Base-by-base conservation (phyloP, 53 echinoderm and acorn worm species). In the Patiria pectinifera region DNA sequence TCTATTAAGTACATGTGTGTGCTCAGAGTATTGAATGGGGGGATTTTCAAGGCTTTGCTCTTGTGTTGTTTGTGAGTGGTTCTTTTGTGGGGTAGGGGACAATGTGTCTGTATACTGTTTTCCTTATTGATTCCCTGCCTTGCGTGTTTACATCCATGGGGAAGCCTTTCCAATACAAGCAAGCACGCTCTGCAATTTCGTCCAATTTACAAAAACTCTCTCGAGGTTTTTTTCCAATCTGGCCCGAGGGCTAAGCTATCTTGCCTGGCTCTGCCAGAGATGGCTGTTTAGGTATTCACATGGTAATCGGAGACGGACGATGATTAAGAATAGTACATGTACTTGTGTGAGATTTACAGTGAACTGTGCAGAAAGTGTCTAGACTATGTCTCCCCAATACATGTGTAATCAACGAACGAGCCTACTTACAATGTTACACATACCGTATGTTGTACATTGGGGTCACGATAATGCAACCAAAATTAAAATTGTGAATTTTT, bases 201-300 rank as follows among this genome's bases (percentile, higher is more conserved):
- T 87, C 78, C 87, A 87, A 87, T 87, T 87, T 87, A 77, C 58
- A 86, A 78, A 87, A 82, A 80, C 43, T 46, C 87, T 18, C 66
- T 66, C 74, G 21, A 21, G 24, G 24, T 22, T n/a, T n/a, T 74
- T 74, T 74, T 74, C 24, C 87, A 71, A 77, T 78, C 59, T 60
- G 26, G 77, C 87, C 87, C 61, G 12, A 26, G 77, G 74, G 86
- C 85, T 44, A 69, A 59, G 25, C 85, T 26, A 69, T 74, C 74
- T 74, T n/a, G 74, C 74, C 4, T 11, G 69, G 35, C 70, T 85
- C 19, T 62, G 15, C 85, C 70, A 70, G 63, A 45, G 86, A n/a
- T 86, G 86, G 86, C 86, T 75, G 58, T 75, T 74, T 48, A 24
- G 74, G 53, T 72, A 86, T 48, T 86, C 86, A 75, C 72, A 86